Evolutionary conservation across 2,113 vertebrate genomes (phyloP).

Genomic region (Triplophysa siluroides): DNA sequence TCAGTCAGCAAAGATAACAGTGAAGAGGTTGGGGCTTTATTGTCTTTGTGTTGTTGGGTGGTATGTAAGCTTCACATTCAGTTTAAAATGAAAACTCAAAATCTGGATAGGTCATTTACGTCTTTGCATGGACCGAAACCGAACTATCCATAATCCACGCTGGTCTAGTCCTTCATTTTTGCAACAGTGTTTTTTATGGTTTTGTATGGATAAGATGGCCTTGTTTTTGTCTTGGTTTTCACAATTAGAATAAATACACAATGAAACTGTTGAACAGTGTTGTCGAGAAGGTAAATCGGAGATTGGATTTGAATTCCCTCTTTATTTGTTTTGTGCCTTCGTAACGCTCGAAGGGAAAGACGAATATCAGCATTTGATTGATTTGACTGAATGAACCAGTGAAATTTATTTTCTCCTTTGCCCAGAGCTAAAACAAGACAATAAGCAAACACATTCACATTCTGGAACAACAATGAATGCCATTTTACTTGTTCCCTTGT

Average conservation of each 20-base stretch:
- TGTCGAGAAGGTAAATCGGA: slow-evolving; percentile 2
- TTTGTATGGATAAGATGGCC: neutral
- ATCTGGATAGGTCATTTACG: too few species aligned
- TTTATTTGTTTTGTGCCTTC: slow-evolving; percentile 27
- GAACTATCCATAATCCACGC: neutral
- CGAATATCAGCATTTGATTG: slow-evolving; percentile 31
- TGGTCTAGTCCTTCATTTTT: neutral
- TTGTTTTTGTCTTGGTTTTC: neutral
- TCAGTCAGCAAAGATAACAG: neutral
- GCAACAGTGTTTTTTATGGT: neutral
- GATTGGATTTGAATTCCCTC: slow-evolving; percentile 29
- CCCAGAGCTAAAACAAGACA: slow-evolving; percentile 33
- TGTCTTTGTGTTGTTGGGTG: neutral
- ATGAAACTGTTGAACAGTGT: slow-evolving; percentile 1
- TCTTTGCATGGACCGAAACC: too few species aligned
- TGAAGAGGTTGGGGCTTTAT: neutral
- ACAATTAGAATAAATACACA: neutral
- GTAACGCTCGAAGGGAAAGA: slow-evolving; percentile 8
- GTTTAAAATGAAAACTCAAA: too few species aligned
- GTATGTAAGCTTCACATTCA: too few species aligned
- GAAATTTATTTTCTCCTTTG: slow-evolving; percentile 28
- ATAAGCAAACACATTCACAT: slow-evolving; percentile 10
- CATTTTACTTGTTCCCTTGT: neutral
- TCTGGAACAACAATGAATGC: neutral
- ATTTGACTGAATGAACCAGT: slow-evolving; percentile 17